Evolutionary conservation across 1,140 invertebrate genomes (phyloP).

Genomic region (Drosophila hydei): DNA sequence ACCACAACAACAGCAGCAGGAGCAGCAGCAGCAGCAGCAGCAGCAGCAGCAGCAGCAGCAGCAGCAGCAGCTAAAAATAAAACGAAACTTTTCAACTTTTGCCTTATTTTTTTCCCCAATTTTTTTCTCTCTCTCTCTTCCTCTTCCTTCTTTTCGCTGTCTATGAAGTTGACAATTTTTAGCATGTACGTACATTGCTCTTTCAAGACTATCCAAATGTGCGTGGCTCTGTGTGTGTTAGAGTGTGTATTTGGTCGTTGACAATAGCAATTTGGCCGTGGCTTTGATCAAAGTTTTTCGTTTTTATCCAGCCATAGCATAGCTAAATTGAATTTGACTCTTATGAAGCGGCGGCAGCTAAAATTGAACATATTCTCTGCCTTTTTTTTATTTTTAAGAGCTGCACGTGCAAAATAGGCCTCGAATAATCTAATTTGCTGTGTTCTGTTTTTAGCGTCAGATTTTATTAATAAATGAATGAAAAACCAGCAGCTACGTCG

Average conservation of each 20-base stretch:
- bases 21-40: no score
- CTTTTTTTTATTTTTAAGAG: conserved; percentile 22
- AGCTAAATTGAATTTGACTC: conserved; percentile 78
- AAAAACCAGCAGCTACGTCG: not conserved
- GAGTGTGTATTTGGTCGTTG: conserved; percentile 34
- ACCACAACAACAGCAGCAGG: conserved; percentile 8
- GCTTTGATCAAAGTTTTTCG: conserved; percentile 73
- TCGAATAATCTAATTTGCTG: conserved; percentile 10
- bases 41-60: no score
- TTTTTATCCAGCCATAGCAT: conserved; percentile 11
- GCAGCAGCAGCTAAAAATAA: conserved; percentile 12
- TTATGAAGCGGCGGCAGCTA: conserved; percentile 27
- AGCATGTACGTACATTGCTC: conserved; percentile 45
- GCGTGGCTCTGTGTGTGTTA: conserved; percentile 2
- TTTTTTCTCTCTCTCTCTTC: not conserved
- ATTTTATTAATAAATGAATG: not conserved
- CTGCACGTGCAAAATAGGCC: conserved; percentile 16
- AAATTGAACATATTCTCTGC: conserved; percentile 7
- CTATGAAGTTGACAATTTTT: conserved; percentile 63
- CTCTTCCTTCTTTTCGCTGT: not conserved
- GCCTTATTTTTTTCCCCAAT: conserved; percentile 45
- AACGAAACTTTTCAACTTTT: conserved; percentile 60
- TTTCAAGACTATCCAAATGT: conserved; percentile 32
- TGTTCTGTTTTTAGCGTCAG: conserved; percentile 8
- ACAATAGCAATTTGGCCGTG: conserved; percentile 69